These are phyloP conservation scores for Paracanthobrama guichenoti DNA, from an alignment of 2,113 vertebrate genomes.

Conservation along the genomic window DNA sequence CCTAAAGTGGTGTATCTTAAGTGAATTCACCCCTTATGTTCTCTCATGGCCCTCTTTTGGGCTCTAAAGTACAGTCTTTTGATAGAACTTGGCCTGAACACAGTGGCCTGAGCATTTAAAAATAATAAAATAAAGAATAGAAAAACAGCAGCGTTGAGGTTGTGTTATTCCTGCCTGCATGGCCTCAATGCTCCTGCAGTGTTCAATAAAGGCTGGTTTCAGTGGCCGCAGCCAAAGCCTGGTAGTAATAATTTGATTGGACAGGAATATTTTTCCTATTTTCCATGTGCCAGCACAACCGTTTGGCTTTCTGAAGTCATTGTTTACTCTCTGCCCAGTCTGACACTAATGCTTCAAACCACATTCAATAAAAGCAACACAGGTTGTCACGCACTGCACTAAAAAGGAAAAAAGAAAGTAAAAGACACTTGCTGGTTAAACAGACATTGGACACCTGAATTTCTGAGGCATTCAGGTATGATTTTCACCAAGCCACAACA, in stretches of 20 bases:
- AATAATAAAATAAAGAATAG: background rate
- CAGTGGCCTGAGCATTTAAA: constrained; percentile 1
- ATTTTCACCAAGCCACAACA: constrained; percentile 46
- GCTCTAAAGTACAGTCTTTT: constrained; percentile 41
- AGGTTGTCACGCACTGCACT: constrained; percentile 45
- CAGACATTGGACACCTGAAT: constrained; percentile 47
- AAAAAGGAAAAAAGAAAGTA: constrained; percentile 51
- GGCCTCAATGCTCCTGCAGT: constrained; percentile 41
- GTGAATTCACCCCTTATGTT: background rate
- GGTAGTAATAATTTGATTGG: constrained; percentile 69
- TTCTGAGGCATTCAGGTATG: constrained; percentile 50
- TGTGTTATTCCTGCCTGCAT: constrained; percentile 63
- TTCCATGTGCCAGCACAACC: constrained; percentile 58
- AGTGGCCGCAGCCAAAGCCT: constrained; percentile 59
- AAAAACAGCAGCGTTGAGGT: constrained; percentile 54
- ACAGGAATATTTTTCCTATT: constrained; percentile 59
- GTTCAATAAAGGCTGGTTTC: constrained; percentile 66
- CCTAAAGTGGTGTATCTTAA: background rate
- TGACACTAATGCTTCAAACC: constrained; percentile 63
- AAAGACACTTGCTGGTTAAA: constrained; percentile 60
- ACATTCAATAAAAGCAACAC: constrained; percentile 65
- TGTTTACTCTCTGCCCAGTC: constrained; percentile 64
- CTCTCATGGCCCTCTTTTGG: constrained; percentile 9
- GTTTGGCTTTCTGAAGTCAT: constrained; percentile 65
- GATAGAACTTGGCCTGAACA: constrained; percentile 23